Conservation (phyloP, 2,888 invertebrate genomes). For the Ceramica pisi region DNA sequence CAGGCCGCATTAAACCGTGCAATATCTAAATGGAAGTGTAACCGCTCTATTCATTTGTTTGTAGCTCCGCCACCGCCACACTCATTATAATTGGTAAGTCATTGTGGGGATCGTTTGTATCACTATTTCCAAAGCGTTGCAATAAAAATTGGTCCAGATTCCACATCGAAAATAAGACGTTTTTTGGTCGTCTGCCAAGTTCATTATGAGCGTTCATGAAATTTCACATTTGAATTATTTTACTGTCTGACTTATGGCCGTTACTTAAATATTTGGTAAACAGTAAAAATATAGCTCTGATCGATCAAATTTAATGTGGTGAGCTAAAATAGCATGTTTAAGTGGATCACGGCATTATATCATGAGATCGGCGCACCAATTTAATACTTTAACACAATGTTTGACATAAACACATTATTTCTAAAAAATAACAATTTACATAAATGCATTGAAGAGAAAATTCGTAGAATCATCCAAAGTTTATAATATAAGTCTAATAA, state of each 20-base stretch:
- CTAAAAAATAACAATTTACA: conserved; percentile 65
- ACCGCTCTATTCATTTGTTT: conserved; percentile 63
- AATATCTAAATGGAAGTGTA: conserved; percentile 66
- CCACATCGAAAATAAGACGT: conserved; percentile 91
- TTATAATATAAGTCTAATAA: conserved; percentile 36
- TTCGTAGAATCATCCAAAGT: conserved; percentile 39
- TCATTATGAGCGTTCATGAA: conserved; percentile 91
- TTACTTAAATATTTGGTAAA: conserved; percentile 91
- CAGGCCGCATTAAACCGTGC: conserved; percentile 65
- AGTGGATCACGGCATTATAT: conserved; percentile 85
- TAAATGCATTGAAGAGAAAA: conserved; percentile 38
- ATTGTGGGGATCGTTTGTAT: conserved; percentile 83
- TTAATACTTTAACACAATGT: conserved; percentile 72
- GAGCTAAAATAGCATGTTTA: conserved; percentile 85
- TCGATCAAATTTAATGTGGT: conserved; percentile 90
- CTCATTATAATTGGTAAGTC: conserved; percentile 79
- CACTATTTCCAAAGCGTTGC: conserved; percentile 88
- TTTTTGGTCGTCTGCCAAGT: conserved; percentile 90
- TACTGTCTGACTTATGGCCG: conserved; percentile 91
- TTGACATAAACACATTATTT: conserved; percentile 73
- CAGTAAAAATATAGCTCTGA: conserved; percentile 90
- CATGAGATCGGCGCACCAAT: conserved; percentile 69
- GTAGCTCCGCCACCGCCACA: conserved; percentile 52
- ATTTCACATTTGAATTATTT: conserved; percentile 91
- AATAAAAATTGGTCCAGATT: conserved; percentile 91